phyloP scores from a whole-genome alignment of 2,888 invertebrate genomes.

The Hirtodrosophila trivittata region DNA sequence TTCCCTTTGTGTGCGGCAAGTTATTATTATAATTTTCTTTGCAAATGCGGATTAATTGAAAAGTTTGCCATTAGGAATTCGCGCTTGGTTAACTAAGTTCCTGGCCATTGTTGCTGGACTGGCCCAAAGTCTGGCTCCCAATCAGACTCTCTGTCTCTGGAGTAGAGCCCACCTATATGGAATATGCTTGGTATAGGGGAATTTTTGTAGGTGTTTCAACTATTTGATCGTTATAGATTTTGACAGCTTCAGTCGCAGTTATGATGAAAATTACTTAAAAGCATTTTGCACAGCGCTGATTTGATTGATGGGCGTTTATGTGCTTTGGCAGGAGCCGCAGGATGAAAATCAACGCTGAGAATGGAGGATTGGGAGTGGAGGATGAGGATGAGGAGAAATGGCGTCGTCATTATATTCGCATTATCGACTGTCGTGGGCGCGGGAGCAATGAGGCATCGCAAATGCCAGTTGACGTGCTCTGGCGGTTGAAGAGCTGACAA shows the following conservation, averaged over 20 bases:
- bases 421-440: conserved; percentile 62
- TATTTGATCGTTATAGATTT: conserved; percentile 77
- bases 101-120: conserved; percentile 35
- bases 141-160: no score
- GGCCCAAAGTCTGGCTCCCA: background rate
- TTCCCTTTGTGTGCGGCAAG: conserved; percentile 43
- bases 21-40: conserved; percentile 74
- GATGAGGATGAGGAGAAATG: background rate
- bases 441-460: conserved; percentile 69
- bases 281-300: conserved; percentile 71
- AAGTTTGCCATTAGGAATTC: conserved; percentile 75
- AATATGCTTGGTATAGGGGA: conserved; percentile 4
- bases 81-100: conserved; percentile 67
- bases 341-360: background rate
- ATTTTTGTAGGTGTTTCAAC: conserved; percentile 58
- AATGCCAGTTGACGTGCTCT: conserved; percentile 73
- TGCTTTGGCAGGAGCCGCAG: conserved; percentile 21
- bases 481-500: conserved; percentile 73
- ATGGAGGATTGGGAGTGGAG: no score
- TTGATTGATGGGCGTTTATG: conserved; percentile 76
- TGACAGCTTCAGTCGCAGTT: conserved; percentile 69
- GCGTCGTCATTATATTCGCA: conserved; percentile 73
- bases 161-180: conserved; percentile 6
- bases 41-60: conserved; percentile 77
- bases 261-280: conserved; percentile 77